Percentiles rank a stretch among this genome's conserved stretches.
These are phyloP conservation scores for Rhizomys pruinosus DNA, from an alignment of 2,113 vertebrate genomes.

Conservation along the genomic window DNA sequence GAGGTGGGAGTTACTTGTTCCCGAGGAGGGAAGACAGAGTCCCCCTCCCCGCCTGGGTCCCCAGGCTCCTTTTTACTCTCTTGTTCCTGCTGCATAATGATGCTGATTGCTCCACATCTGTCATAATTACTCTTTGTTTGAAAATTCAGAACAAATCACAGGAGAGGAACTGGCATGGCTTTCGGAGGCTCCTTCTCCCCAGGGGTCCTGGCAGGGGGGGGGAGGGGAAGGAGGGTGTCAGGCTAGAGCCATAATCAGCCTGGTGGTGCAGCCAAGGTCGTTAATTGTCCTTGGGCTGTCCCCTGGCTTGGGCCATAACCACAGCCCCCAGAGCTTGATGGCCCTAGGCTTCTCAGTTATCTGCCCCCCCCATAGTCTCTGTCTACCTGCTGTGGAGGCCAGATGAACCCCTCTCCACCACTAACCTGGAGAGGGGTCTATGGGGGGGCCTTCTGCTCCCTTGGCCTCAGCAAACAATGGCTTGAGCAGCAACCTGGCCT, in stretches of 20 bases:
- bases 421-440: neutral
- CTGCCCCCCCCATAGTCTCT: neutral
- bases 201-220: conserved; percentile 60
- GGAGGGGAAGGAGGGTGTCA: neutral
- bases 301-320: neutral
- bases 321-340: neutral
- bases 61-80: conserved; percentile 74
- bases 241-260: conserved; percentile 56
- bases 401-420: neutral
- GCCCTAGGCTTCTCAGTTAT: neutral
- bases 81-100: conserved; percentile 77
- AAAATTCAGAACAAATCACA: conserved; percentile 84
- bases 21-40: conserved; percentile 46
- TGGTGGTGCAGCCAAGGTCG: neutral
- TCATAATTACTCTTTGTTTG: conserved; percentile 84
- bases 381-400: neutral
- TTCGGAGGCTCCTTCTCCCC: conserved; percentile 67
- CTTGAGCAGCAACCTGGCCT: neutral
- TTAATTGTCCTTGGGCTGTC: conserved; percentile 68
- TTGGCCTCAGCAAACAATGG: neutral
- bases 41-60: conserved; percentile 27
- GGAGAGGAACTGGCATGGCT: conserved; percentile 75
- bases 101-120: conserved; percentile 80
- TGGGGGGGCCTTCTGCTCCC: neutral
- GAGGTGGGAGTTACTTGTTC: conserved; percentile 48